A percentile compares a stretch with the other conserved stretches of the same genome.
Conservation (phyloP, 2,888 invertebrate genomes). For the Odontomyia ornata region DNA sequence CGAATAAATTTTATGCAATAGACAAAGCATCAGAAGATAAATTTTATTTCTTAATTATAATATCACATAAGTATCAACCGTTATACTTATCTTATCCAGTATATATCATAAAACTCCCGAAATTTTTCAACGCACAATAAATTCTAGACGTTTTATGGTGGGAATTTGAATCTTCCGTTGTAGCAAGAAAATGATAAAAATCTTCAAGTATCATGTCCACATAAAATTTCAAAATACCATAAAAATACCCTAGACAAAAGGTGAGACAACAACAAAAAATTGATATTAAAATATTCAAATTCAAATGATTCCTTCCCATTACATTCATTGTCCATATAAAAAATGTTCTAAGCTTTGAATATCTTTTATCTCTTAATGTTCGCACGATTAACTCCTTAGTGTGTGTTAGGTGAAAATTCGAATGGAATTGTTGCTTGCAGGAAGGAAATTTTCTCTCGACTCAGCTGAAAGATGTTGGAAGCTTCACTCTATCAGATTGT, state of each 20-base stretch:
- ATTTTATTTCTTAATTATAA: neutral
- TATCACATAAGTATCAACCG: neutral
- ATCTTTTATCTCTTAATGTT: slow-evolving; percentile 17
- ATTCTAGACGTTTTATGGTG: slow-evolving; percentile 19
- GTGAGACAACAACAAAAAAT: neutral
- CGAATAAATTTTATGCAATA: too few species aligned
- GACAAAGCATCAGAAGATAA: too few species aligned
- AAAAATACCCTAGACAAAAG: too few species aligned
- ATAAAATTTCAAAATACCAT: neutral
- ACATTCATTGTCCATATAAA: neutral
- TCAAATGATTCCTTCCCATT: neutral
- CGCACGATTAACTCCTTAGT: slow-evolving; percentile 24
- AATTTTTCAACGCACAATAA: slow-evolving; percentile 7
- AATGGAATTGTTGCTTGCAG: neutral
- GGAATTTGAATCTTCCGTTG: slow-evolving; percentile 13
- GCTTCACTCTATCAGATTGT: neutral
- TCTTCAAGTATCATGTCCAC: neutral
- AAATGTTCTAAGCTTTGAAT: neutral
- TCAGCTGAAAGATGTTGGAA: neutral
- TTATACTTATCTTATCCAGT: neutral
- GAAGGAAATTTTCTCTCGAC: neutral
- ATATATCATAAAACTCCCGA: neutral
- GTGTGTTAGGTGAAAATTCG: neutral
- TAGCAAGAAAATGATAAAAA: slow-evolving; percentile 5
- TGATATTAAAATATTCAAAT: slow-evolving; percentile 33